Base-by-base conservation (phyloP, 2,797 vertebrate species). In the Onychomys torridus region DNA sequence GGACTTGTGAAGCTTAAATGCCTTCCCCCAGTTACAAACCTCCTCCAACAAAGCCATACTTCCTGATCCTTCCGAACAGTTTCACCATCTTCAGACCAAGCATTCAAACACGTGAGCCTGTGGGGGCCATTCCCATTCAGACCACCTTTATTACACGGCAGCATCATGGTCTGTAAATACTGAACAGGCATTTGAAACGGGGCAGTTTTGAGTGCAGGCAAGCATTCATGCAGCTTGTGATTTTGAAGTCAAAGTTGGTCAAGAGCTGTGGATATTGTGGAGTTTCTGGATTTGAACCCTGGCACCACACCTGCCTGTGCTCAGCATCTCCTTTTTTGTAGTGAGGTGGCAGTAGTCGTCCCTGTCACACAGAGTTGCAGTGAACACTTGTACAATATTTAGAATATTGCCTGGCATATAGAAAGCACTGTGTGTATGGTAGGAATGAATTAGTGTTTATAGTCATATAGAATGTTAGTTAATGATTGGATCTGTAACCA, bases 201-300 rank as follows among this genome's bases (percentile, higher is more conserved):
- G 89, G 61, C 11, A 78, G 2, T 88, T 94, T 34, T 93, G 91
- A 94, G 67, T 86, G 61, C 67, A 91, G 78, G 96, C 89, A 95
- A 89, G 55, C 46, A 94, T 43, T 59, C 57, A 6, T 2, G n/a
- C 78, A 81, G 78, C 12, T 55, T 55, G 55, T 55, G 55, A 55
- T 55, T 55, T 55, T 55, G 13, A 55, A 55, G 55, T 55, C 16
- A 55, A 17, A 27, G n/a, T 59, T 25, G 4, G 14, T 89, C 59
- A 69, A 79, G 25, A 91, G 55, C 40, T 52, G 81, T 87, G 37
- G 63, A 78, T 71, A 57, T 8, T 93, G 43, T 77, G 69, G 27
- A 69, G 46, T 88, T 34, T 9, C n/a, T 59, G 71, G 34, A 21
- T 79, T 46, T 89, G 69, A 91, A 65, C 89, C 14, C 23, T 61